Evolutionary conservation across 1,140 invertebrate genomes (phyloP).

Genomic region (Anagrus nilaparvatae): DNA sequence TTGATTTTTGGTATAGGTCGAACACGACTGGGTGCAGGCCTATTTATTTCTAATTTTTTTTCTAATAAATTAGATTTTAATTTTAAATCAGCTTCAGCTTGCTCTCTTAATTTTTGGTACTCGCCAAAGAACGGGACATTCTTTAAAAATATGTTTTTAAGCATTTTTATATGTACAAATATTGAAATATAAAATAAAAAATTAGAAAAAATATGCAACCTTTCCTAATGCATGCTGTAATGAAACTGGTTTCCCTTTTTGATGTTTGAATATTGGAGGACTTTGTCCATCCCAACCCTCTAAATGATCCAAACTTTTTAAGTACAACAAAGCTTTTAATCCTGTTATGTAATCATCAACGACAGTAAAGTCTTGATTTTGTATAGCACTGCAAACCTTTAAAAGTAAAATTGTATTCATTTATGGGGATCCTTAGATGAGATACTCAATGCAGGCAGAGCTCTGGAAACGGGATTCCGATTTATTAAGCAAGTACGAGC

Average conservation of each 20-base stretch:
- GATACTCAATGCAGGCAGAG: too few relatives aligned
- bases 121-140: slow-evolving; percentile 85
- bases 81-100: slow-evolving; percentile 53
- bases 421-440: too few relatives aligned
- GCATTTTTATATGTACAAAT: slow-evolving; percentile 1
- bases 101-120: slow-evolving; percentile 64
- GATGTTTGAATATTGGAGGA: slow-evolving; percentile 78
- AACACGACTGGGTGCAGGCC: slow-evolving; percentile 17
- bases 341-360: slow-evolving; percentile 90
- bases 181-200: background rate
- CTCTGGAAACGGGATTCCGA: too few relatives aligned
- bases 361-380: slow-evolving; percentile 96
- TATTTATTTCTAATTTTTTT: slow-evolving; percentile 15
- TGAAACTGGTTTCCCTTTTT: slow-evolving; percentile 77
- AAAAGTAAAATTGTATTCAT: slow-evolving; percentile 7
- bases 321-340: slow-evolving; percentile 80
- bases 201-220: slow-evolving; percentile 35
- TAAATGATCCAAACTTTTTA: slow-evolving; percentile 55
- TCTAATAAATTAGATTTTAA: slow-evolving; percentile 39
- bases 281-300: slow-evolving; percentile 87
- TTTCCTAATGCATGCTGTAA: slow-evolving; percentile 54
- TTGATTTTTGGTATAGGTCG: slow-evolving; percentile 47
- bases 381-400: slow-evolving; percentile 88
- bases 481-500: too few relatives aligned
- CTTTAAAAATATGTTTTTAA: too few relatives aligned